These are phyloP conservation scores for Peromyscus leucopus DNA, from an alignment of 2,113 vertebrate species.

Conservation along the genomic window DNA sequence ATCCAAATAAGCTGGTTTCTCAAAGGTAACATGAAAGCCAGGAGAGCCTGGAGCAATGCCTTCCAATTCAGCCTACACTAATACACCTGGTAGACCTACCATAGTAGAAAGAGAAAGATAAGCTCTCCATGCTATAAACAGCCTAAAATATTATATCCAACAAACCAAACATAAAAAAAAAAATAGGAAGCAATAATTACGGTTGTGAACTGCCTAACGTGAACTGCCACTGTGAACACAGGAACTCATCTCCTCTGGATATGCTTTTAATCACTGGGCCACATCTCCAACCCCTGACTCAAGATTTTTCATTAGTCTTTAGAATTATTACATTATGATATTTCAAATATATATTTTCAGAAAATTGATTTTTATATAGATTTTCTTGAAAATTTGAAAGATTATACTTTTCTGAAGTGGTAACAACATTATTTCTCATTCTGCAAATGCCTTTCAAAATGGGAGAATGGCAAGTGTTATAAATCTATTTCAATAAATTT, in stretches of 20 bases:
- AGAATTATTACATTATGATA: slow-evolving; percentile 24
- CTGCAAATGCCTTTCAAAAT: not conserved
- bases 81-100: not conserved
- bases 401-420: slow-evolving; percentile 23
- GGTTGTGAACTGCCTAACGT: not conserved
- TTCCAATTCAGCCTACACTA: not conserved
- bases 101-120: not conserved
- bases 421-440: not conserved
- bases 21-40: not conserved
- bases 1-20: not conserved
- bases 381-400: not conserved
- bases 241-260: not conserved
- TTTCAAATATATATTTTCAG: slow-evolving; percentile 32
- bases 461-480: not conserved
- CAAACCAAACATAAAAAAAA: not conserved
- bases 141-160: not conserved
- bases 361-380: not conserved
- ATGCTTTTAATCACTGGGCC: not conserved
- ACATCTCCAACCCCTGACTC: not conserved
- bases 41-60: not conserved
- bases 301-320: slow-evolving; percentile 12
- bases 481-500: not conserved
- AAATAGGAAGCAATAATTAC: not conserved
- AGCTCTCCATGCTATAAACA: not conserved
- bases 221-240: not conserved